These are phyloP conservation scores for Neostethus bicornis DNA, from an alignment of 2,797 vertebrate genomes.

Conservation along the genomic window DNA sequence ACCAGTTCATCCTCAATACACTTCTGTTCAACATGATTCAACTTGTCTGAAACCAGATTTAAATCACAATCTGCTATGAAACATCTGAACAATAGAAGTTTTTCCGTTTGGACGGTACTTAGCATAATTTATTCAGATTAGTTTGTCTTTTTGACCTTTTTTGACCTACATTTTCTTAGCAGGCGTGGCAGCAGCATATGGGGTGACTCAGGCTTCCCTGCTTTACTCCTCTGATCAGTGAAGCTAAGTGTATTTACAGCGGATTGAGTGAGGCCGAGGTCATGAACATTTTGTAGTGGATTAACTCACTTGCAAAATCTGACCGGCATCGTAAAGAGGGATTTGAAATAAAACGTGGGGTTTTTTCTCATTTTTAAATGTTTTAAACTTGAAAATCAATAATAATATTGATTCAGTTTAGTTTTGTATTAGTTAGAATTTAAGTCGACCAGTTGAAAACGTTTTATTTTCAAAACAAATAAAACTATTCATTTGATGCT, in stretches of 20 bases:
- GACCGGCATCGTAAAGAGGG: neutral
- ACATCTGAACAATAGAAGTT: fast-evolving
- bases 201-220: conserved; percentile 17
- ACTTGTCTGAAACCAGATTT: neutral
- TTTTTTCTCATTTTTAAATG: no score
- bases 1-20: no score
- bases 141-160: neutral
- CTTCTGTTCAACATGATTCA: no score
- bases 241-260: conserved; percentile 52
- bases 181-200: conserved; percentile 27
- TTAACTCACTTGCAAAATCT: conserved; percentile 33
- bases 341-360: neutral
- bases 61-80: neutral
- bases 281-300: conserved; percentile 44
- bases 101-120: neutral
- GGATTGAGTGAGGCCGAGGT: conserved; percentile 45
- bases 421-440: no score
- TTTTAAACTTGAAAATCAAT: no score
- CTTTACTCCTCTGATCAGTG: conserved; percentile 23
- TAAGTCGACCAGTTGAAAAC: no score
- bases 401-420: no score
- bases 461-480: neutral
- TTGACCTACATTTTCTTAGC: neutral
- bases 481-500: conserved; percentile 3
- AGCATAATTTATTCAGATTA: neutral